phyloP scores from a whole-genome alignment of 2,113 vertebrate species.

The Tragelaphus imberbis region DNA sequence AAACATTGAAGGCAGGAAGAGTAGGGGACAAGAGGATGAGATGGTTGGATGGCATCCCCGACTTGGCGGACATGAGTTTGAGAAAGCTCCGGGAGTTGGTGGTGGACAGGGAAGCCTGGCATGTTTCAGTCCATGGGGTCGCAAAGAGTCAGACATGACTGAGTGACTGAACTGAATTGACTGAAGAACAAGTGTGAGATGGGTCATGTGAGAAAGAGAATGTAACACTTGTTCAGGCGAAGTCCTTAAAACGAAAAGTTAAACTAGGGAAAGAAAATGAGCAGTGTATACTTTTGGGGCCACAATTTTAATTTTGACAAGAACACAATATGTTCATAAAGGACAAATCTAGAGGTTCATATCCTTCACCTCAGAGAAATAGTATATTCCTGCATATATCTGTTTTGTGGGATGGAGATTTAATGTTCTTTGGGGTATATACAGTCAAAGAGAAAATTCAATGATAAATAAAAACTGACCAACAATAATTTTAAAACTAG shows the following conservation, averaged over 20 bases:
- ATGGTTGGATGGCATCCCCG: not conserved
- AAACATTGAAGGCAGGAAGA: not conserved
- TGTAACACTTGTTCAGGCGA: not conserved
- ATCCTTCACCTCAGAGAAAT: not conserved
- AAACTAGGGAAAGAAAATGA: not conserved
- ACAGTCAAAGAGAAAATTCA: conserved; percentile 8
- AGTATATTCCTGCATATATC: not conserved
- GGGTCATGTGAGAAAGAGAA: not conserved
- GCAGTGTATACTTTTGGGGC: fast-evolving
- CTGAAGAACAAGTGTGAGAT: not conserved
- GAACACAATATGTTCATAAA: not conserved
- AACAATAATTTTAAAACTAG: conserved; percentile 44
- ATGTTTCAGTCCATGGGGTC: not conserved
- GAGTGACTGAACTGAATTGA: not conserved
- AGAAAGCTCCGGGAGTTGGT: not conserved
- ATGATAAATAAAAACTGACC: conserved; percentile 59
- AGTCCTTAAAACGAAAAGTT: not conserved
- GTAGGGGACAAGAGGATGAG: not conserved
- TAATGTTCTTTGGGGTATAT: not conserved
- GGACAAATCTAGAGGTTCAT: not conserved
- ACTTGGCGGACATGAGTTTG: not conserved
- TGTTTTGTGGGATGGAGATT: not conserved
- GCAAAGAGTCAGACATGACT: not conserved
- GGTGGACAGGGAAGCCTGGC: not conserved
- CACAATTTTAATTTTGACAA: not conserved